Conservation (phyloP, 1,140 invertebrate genomes). For the Tetramorium alpestre region DNA sequence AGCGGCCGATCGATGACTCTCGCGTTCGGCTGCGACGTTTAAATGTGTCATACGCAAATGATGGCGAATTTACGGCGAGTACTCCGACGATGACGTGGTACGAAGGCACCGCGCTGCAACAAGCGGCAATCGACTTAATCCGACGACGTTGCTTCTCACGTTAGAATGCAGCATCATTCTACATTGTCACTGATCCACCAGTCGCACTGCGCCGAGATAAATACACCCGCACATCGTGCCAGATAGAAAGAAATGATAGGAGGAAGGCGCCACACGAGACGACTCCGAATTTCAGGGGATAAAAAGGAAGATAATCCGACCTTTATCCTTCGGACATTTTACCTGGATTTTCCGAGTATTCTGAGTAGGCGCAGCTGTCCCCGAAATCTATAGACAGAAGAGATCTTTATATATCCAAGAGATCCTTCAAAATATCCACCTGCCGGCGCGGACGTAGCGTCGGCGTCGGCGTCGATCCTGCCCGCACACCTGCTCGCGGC, state of each 20-base stretch:
- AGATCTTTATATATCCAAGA: not conserved
- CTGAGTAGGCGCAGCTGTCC: not conserved
- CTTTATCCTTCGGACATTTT: not conserved
- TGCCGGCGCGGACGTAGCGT: not conserved
- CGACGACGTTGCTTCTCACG: not conserved
- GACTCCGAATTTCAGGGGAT: not conserved
- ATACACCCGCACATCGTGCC: not conserved
- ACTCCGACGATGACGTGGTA: not conserved
- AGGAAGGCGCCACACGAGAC: not conserved
- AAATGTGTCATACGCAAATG: not conserved
- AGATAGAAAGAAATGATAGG: not conserved
- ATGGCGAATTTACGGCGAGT: too few species aligned
- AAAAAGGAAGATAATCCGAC: not conserved
- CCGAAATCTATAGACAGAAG: not conserved
- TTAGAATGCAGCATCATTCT: not conserved
- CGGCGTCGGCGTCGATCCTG: not conserved
- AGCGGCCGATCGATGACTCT: slow-evolving; percentile 26
- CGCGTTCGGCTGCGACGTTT: not conserved
- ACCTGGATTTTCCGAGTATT: not conserved
- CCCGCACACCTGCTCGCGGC: slow-evolving; percentile 27
- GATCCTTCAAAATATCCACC: too few species aligned
- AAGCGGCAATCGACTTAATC: not conserved
- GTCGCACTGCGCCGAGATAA: not conserved
- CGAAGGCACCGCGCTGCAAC: not conserved
- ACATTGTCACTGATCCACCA: not conserved